Evolutionary conservation across 2,888 invertebrate species (phyloP), one percentile per base, ranked within the genome.

Genomic region (Therioaphis trifolii): DNA sequence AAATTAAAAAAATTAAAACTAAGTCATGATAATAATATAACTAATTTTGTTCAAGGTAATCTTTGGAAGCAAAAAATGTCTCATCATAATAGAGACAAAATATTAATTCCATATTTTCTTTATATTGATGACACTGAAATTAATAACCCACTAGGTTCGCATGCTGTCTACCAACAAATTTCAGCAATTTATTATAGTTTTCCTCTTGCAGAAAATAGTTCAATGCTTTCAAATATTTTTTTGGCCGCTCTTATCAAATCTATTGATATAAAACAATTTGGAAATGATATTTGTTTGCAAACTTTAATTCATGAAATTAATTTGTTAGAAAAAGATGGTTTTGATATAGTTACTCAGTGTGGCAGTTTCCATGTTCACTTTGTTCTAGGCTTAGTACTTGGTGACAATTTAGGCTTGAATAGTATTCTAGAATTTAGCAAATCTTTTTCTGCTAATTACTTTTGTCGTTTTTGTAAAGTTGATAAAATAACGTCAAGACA

Each of bases 11-110:
- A n/a, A n/a, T n/a, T n/a, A n/a, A n/a, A n/a, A n/a, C n/a, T n/a
- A n/a, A n/a, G n/a, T n/a, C n/a, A n/a, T n/a, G n/a, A n/a, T n/a
- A n/a, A n/a, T n/a, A n/a, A n/a, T n/a, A n/a, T n/a, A n/a, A n/a
- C n/a, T n/a, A n/a, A n/a, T n/a, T n/a, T n/a, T n/a, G n/a, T n/a
- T 61, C 61, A 63, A 63, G 61, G 61, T 27, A 29, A 63, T 5
- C 29, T 63, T 29, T 63, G 61, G 61, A 63, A 63, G 15, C 14
- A 0, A 14, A 29, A 63, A 63, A 18, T 63, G 18, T 27, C 29
- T 27, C 14, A 63, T 14, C 27, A 14, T 55, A 55, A 21, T 29
- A 15, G 15, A 29, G 61, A 63, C 1, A 63, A 63, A 63, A 63
- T 63, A 63, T 15, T 63, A 29, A 29, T 63, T 18, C 29, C 27